Conservation (phyloP, 1,140 invertebrate genomes). For the Bactericera cockerelli region DNA sequence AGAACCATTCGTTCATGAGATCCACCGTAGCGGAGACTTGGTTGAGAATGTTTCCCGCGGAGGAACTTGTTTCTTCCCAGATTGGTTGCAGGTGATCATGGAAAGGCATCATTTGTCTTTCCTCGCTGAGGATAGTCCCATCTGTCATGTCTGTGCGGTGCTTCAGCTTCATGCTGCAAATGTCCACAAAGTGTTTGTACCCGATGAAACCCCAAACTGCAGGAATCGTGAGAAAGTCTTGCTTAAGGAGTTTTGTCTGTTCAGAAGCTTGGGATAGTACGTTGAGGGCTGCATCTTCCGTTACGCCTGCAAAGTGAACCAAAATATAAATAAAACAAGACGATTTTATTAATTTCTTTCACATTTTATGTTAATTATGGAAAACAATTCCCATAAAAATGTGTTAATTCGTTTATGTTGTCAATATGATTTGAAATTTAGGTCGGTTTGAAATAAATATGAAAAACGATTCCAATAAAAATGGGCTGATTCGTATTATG, state of each 20-base stretch:
- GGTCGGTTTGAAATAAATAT: too few species aligned
- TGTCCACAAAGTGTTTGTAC: neutral
- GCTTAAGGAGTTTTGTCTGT: neutral
- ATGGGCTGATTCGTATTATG: too few species aligned
- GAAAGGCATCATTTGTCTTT: neutral
- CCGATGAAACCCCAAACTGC: neutral
- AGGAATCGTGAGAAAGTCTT: neutral
- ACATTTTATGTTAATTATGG: too few species aligned
- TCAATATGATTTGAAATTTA: too few species aligned
- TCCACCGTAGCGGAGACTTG: neutral
- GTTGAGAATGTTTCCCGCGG: neutral
- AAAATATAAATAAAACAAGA: too few species aligned
- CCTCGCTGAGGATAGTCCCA: neutral
- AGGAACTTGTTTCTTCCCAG: neutral
- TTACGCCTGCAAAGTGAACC: neutral
- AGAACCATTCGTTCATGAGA: neutral
- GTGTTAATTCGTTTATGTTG: too few species aligned
- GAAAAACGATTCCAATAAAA: too few species aligned
- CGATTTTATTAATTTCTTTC: too few species aligned
- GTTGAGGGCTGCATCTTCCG: neutral
- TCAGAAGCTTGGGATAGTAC: neutral
- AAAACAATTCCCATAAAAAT: too few species aligned
- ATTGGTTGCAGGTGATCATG: neutral
- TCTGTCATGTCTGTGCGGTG: neutral
- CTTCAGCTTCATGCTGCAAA: neutral